Evolutionary conservation across 1,140 invertebrate species (phyloP), one percentile per base, ranked within the genome.

Genomic region (Lepidurus couesii): DNA sequence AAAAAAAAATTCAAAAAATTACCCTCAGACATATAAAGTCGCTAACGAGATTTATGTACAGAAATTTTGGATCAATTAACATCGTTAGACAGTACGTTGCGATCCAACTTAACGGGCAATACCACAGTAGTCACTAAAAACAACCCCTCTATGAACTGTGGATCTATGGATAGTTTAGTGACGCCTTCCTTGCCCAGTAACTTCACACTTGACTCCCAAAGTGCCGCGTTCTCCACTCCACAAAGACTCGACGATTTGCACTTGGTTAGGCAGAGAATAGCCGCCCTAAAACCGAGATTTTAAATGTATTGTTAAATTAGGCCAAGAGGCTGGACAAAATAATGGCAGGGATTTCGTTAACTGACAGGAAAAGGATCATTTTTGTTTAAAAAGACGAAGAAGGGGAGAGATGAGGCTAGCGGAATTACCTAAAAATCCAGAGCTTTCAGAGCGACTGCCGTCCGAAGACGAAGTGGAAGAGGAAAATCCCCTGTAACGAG

Each of bases 211-310:
- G 53, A 65, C 13, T 65, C 53, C 53, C 53, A 65, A 65, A 65
- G 53, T 65, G 53, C 53, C 9, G 21, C 21, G n/a, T 65, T 65
- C 21, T 65, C 53, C 53, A n/a, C 53, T 1, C 53, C 16, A 21
- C 16, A 65, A 7, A 13, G 53, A 65, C 53, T 65, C 53, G 21
- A 65, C 53, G 53, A 65, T 65, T 16, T 65, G 53, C 16, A 65
- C 53, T 65, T 65, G 53, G 53, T 65, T 65, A 65, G 53, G 53
- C 16, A 65, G 53, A 9, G 53, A 65, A 65, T 65, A 65, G 53
- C 53, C 53, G n/a, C 53, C 53, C 53, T 65, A 65, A 13, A 65
- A 65, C 53, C 53, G n/a, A 65, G 53, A 65, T 65, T 21, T 1
- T 65, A 65, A 65, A 10, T 65, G 53, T 65, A 65, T 65, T 65